Conservation (phyloP, 2,113 vertebrate species). For the Neolamprologus brichardi region DNA sequence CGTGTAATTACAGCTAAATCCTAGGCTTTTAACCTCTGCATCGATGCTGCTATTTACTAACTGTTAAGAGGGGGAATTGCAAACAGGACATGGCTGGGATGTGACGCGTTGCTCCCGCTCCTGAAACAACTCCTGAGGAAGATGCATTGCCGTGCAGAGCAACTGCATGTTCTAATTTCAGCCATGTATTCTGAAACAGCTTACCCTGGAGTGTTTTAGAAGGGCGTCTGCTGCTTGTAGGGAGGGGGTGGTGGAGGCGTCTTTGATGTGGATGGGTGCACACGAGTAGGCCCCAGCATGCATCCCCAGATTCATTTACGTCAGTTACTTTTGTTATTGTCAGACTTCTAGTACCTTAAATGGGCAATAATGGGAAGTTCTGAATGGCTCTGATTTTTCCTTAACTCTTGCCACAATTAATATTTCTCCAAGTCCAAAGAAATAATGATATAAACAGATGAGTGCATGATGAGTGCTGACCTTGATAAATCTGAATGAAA, state of each 20-base stretch:
- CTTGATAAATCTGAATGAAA: neutral
- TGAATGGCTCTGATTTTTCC: neutral
- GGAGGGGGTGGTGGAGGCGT: neutral
- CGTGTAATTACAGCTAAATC: neutral
- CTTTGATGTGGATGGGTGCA: conserved; percentile 5
- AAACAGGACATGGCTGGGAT: neutral
- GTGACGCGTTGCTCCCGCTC: conserved; percentile 53
- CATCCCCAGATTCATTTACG: neutral
- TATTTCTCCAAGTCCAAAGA: neutral
- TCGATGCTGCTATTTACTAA: conserved; percentile 14
- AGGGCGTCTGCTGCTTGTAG: conserved; percentile 19
- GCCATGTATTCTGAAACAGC: conserved; percentile 65
- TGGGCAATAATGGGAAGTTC: neutral
- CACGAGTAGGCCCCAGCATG: conserved; percentile 10
- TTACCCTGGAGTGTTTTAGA: conserved; percentile 27
- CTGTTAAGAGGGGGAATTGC: neutral
- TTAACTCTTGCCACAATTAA: neutral
- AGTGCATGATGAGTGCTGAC: neutral
- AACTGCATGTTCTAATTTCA: conserved; percentile 84
- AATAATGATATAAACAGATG: neutral
- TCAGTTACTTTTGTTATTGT: neutral
- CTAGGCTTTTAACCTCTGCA: neutral
- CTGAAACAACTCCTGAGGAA: conserved; percentile 71
- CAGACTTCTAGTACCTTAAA: neutral
- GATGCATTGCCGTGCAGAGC: conserved; percentile 70